A percentile compares a stretch with the other conserved stretches of the same genome.
These are phyloP conservation scores for Engystomops pustulosus DNA, from an alignment of 2,113 vertebrate genomes.

Conservation along the genomic window DNA sequence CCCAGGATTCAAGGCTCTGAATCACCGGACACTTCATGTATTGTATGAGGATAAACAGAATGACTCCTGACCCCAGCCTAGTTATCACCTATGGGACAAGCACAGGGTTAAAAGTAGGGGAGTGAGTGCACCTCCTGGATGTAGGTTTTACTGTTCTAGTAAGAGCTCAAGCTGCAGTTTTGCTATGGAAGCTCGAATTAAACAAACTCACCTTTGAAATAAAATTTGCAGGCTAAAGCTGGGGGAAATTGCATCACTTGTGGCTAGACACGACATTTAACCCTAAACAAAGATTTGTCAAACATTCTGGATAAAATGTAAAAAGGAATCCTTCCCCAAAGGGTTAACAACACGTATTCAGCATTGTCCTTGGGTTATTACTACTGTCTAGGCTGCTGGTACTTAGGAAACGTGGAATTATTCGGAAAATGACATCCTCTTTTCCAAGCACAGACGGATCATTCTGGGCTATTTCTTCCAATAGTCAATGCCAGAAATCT, in stretches of 20 bases:
- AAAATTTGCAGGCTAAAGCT: background rate
- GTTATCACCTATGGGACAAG: background rate
- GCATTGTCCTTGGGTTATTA: background rate
- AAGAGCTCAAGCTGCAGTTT: background rate
- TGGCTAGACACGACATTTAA: background rate
- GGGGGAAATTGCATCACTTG: background rate
- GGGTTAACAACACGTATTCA: background rate
- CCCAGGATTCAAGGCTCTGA: constrained; percentile 31
- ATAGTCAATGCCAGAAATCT: constrained; percentile 29
- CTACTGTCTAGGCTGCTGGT: background rate
- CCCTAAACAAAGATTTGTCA: background rate
- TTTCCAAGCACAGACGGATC: constrained; percentile 46
- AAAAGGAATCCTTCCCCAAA: background rate
- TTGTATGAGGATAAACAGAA: constrained; percentile 3
- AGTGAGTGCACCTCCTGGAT: background rate
- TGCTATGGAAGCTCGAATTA: background rate
- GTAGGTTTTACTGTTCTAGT: background rate
- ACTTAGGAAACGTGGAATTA: constrained; percentile 3
- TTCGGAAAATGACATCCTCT: constrained; percentile 7
- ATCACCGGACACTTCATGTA: constrained; percentile 36
- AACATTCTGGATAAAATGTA: background rate
- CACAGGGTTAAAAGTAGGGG: background rate
- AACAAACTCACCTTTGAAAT: background rate
- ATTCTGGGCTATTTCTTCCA: constrained; percentile 43
- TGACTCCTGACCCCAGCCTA: background rate